Base-by-base conservation (phyloP, 1,140 invertebrate species). In the Brachionus rotundiformis region DNA sequence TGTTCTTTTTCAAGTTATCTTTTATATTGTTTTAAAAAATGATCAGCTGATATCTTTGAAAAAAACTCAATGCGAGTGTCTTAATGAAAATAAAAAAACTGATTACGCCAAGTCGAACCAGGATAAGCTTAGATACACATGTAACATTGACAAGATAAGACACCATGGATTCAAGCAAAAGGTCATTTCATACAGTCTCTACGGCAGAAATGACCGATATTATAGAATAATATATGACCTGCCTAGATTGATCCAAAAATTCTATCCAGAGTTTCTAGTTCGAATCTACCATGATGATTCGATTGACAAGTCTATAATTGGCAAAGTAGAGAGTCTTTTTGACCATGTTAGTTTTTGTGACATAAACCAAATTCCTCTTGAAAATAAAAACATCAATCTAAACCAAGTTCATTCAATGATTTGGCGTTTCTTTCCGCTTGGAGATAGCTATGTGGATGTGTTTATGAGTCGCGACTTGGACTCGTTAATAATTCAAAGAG, bases 201-300 rank as follows among this genome's bases (percentile, higher is more conserved):
- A 75, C 19, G 71, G 71, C 3, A 75, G 41, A 29, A n/a, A 75
- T 49, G 0, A 19, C 0, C 6, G 71, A 41, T 75, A 75, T 49
- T 75, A 75, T 13, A 75, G 29, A 25, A 11, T 44, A 75, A 41
- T 75, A 27, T 1, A 49, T 7, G 23, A 75, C 19, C 4, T 19
- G 13, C 11, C 31, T 27, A 13, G 13, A 27, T 23, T 7, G 8
- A 36, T 16, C 2, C 16, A 41, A 41, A 0, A 79, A n/a, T 16
- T 36, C n/a, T 79, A 79, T 79, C 75, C 75, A 5, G 23, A 25
- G 1, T 54, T 16, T 16, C 13, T 54, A 16, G 3, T 79, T 13
- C 25, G 75, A 79, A 41, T 79, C 1, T 79, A 79, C 25, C 75
- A 79, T 25, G 75, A 79, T 36, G 44, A 27, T 31, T 79, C 75